Evolutionary conservation across 2,113 vertebrate genomes (phyloP).

Genomic region (Protobothrops flavoviridis): DNA sequence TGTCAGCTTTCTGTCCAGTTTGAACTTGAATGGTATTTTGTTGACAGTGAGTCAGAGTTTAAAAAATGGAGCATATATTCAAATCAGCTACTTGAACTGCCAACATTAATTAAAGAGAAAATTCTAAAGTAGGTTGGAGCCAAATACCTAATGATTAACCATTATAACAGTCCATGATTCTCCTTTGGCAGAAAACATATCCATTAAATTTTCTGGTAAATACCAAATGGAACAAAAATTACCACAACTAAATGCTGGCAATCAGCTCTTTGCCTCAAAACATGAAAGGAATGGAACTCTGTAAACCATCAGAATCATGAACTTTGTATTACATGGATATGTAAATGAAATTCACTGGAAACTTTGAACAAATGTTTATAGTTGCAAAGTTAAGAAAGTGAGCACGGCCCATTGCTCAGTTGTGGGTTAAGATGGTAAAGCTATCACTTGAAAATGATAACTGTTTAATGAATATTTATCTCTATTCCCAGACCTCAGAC

Average conservation of each 20-base stretch:
- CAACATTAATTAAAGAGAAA: conserved; percentile 56
- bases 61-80: conserved; percentile 36
- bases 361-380: conserved; percentile 34
- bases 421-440: conserved; percentile 47
- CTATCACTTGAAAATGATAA: conserved; percentile 63
- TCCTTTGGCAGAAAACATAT: conserved; percentile 47
- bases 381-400: conserved; percentile 43
- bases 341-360: conserved; percentile 22
- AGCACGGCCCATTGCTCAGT: conserved; percentile 21
- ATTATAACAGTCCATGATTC: conserved; percentile 42
- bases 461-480: conserved; percentile 62
- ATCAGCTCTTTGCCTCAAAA: conserved; percentile 17
- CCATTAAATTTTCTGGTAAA: conserved; percentile 41
- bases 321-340: conserved; percentile 1
- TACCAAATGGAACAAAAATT: conserved; percentile 31
- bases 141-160: conserved; percentile 41
- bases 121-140: conserved; percentile 22
- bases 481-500: not conserved
- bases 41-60: conserved; percentile 37
- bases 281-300: conserved; percentile 10
- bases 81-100: conserved; percentile 15
- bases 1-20: conserved; percentile 15
- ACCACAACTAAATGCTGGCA: conserved; percentile 25
- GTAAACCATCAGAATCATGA: conserved; percentile 32
- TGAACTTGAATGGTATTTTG: conserved; percentile 45